Percentiles rank a stretch among this genome's conserved stretches.
Conservation (phyloP, 2,113 vertebrate genomes). For the Phyllopteryx taeniolatus region DNA sequence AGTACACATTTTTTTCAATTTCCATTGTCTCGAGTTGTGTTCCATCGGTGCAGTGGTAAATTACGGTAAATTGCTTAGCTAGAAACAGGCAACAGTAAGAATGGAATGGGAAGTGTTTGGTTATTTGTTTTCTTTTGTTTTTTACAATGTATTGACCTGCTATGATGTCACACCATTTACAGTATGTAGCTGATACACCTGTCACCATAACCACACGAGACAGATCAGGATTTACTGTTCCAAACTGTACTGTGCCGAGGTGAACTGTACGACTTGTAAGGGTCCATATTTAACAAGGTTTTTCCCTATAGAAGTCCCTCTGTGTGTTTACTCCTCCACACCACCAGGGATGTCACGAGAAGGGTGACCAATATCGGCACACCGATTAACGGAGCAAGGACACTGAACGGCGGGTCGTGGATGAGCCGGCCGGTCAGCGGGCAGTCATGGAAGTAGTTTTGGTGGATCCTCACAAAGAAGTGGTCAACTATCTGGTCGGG, state of each 20-base stretch:
- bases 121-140: neutral
- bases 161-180: neutral
- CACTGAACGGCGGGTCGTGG: constrained; percentile 74
- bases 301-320: constrained; percentile 74
- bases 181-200: neutral
- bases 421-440: constrained; percentile 76
- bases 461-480: constrained; percentile 82
- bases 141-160: neutral
- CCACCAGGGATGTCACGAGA: constrained; percentile 82
- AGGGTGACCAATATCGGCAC: constrained; percentile 82
- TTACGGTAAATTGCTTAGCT: neutral
- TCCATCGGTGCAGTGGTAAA: neutral
- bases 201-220: neutral
- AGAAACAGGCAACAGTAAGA: neutral
- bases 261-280: neutral
- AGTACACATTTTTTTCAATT: neutral
- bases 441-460: constrained; percentile 81
- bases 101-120: neutral
- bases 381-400: constrained; percentile 83
- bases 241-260: neutral
- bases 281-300: neutral
- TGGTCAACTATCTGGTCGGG: constrained; percentile 79
- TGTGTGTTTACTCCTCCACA: constrained; percentile 84
- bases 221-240: neutral
- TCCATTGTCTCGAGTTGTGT: too few relatives aligned